phyloP scores from a whole-genome alignment of 2,797 vertebrate genomes.

The Nannoperca australis region DNA sequence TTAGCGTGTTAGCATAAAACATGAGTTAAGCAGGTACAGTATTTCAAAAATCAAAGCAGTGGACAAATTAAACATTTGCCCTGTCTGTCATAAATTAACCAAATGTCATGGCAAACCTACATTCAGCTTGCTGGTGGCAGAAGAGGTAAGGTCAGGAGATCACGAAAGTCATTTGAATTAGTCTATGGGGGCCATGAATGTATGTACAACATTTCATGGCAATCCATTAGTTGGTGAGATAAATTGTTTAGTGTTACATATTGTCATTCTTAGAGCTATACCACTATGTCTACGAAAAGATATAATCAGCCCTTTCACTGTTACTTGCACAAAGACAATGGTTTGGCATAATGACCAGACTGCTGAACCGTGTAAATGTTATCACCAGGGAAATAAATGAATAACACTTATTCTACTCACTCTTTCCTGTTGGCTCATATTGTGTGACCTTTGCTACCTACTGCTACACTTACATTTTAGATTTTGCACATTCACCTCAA shows the following conservation, averaged over 20 bases:
- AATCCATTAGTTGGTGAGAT: not conserved
- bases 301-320: not conserved
- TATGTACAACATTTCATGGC: not conserved
- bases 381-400: constrained; percentile 26
- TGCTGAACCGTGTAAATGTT: constrained; percentile 13
- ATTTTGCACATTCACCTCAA: not conserved
- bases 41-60: not conserved
- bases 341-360: not conserved
- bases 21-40: too few relatives aligned
- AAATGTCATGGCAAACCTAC: too few relatives aligned
- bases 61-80: not conserved
- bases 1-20: not conserved
- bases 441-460: constrained; percentile 33
- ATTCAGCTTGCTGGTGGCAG: too few relatives aligned
- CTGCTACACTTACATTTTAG: constrained; percentile 22
- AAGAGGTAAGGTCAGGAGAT: too few relatives aligned
- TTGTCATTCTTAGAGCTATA: not conserved
- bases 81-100: not conserved
- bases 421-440: constrained; percentile 14
- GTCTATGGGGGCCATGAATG: not conserved
- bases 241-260: not conserved
- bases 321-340: not conserved
- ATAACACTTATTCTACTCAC: constrained; percentile 1
- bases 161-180: too few relatives aligned
- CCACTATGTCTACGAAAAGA: not conserved